Conservation (phyloP, 2,888 invertebrate genomes). For the Ectemnius continuus region DNA sequence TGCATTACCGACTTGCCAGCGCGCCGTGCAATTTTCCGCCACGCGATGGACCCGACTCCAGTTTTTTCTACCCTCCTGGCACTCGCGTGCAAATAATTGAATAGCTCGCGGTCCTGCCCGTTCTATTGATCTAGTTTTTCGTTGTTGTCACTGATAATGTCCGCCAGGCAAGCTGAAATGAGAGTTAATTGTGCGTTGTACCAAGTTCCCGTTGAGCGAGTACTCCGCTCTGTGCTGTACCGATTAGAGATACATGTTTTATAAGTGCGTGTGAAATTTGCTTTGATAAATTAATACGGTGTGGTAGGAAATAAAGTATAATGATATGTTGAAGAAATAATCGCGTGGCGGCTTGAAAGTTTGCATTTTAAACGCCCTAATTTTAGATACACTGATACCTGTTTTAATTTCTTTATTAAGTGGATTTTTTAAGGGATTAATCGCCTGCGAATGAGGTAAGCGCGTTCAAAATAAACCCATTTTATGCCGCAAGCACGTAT, state of each 20-base stretch:
- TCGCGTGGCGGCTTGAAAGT: too few species aligned
- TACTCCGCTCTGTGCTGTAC: too few species aligned
- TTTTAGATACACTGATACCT: too few species aligned
- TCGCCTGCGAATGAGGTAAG: constrained; percentile 54
- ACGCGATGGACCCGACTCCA: not conserved
- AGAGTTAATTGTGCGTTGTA: too few species aligned
- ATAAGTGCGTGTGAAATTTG: too few species aligned
- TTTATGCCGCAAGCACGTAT: constrained; percentile 49
- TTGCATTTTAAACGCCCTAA: too few species aligned
- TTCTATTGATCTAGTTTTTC: not conserved
- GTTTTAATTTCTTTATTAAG: too few species aligned
- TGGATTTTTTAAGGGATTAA: constrained; percentile 32
- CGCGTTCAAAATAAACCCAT: constrained; percentile 49
- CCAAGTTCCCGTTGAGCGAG: too few species aligned
- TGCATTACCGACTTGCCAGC: constrained; percentile 5
- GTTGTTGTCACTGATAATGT: not conserved
- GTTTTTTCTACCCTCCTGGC: not conserved
- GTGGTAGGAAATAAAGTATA: too few species aligned
- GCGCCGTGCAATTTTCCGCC: not conserved
- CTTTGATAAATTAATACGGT: too few species aligned
- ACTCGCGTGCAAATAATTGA: constrained; percentile 2
- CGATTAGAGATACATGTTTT: too few species aligned
- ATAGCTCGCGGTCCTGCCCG: not conserved
- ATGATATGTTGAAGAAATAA: too few species aligned
- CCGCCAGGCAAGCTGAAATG: not conserved